Conservation (phyloP, 2,797 vertebrate species). For the Urophycis tenuis region DNA sequence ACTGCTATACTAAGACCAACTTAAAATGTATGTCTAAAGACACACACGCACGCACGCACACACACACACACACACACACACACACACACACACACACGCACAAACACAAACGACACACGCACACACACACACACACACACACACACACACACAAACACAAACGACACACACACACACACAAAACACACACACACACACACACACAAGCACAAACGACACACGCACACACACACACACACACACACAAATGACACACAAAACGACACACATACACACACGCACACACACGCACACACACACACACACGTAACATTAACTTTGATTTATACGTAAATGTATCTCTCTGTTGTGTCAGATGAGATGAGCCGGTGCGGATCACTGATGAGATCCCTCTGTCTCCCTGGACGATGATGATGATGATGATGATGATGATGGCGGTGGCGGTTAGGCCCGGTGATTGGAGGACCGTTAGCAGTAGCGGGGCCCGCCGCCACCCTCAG, state of each 20-base stretch:
- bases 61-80: neutral
- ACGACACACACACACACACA: neutral
- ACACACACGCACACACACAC: neutral
- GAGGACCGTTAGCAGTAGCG: conserved; percentile 70
- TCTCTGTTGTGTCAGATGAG: conserved; percentile 66
- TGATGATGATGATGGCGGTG: conserved; percentile 14
- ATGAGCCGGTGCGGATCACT: conserved; percentile 77
- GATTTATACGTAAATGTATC: conserved; percentile 67
- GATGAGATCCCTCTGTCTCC: conserved; percentile 89
- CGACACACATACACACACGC: neutral
- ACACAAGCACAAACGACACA: too few relatives aligned
- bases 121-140: neutral
- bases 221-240: too few relatives aligned
- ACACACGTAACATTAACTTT: conserved; percentile 29
- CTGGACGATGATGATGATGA: too few relatives aligned
- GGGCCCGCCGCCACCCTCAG: conserved; percentile 63
- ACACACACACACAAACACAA: too few relatives aligned
- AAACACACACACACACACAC: neutral
- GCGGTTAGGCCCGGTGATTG: conserved; percentile 64
- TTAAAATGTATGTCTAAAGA: too few relatives aligned
- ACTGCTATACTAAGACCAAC: too few relatives aligned
- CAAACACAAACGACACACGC: neutral
- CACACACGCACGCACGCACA: too few relatives aligned
- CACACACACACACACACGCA: neutral
- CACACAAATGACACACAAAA: too few relatives aligned